These are phyloP conservation scores for Rhamphomyia laevipes DNA, from an alignment of 2,888 invertebrate genomes.

Conservation along the genomic window DNA sequence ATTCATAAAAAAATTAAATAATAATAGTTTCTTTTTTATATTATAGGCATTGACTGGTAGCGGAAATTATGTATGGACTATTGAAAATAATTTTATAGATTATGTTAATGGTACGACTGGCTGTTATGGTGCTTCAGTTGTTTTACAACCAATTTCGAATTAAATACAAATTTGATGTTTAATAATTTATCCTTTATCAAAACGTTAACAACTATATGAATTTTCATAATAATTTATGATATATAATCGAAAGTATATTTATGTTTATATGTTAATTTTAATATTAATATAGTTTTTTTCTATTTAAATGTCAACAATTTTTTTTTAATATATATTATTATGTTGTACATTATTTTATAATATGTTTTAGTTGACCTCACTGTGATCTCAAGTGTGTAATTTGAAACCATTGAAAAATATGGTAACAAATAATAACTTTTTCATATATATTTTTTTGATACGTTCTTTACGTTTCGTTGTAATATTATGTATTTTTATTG, in stretches of 20 bases:
- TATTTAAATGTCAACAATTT: neutral
- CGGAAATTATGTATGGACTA: conserved; percentile 48
- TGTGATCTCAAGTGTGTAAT: conserved; percentile 4
- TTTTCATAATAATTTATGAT: too few relatives aligned
- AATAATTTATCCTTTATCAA: too few relatives aligned
- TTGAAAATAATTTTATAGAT: conserved; percentile 56
- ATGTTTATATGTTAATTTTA: too few relatives aligned
- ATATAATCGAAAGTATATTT: too few relatives aligned
- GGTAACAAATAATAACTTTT: too few relatives aligned
- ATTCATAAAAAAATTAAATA: neutral
- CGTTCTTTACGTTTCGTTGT: too few relatives aligned
- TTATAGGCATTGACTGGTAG: conserved; percentile 41
- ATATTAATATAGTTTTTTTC: too few relatives aligned
- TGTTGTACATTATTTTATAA: neutral
- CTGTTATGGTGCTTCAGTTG: conserved; percentile 48
- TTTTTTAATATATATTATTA: too few relatives aligned
- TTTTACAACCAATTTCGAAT: conserved; percentile 47
- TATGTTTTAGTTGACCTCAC: neutral
- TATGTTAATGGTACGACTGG: conserved; percentile 47
- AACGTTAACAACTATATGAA: too few relatives aligned
- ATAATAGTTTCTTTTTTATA: neutral
- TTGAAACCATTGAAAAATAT: too few relatives aligned
- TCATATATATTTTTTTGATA: too few relatives aligned
- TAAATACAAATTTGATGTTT: conserved; percentile 20
- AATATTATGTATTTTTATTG: too few relatives aligned